Base-by-base conservation (phyloP, 2,797 vertebrate genomes). In the Triplophysa bombifrons region DNA sequence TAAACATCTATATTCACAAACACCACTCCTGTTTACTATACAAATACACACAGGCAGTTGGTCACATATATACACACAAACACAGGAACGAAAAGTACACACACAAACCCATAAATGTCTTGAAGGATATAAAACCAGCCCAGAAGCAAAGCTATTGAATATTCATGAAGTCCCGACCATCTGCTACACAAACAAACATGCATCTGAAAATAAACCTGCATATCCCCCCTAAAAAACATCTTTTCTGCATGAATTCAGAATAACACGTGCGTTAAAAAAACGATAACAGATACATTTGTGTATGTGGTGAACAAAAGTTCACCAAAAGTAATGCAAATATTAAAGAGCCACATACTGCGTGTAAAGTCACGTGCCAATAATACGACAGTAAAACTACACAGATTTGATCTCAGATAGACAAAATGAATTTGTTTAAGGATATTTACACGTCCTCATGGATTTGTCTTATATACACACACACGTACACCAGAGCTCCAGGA, bases 181-280 rank as follows among this genome's bases (percentile, higher is more conserved):
- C 75, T 72, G 53, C 56, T 78, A 67, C 55, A 56, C 73, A 68
- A 82, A 80, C 60, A 84, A 82, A 80, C 60, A 84, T 50, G 64
- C 8, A 72, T 64, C 76, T 78, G 72, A 70, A 44, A 76, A 84
- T 80, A 27, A 55, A 50, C 19, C 4, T 34, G 4, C 14, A 19
- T 13, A 46, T 46, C 30, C 30, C 30, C 30, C 4, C 4, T 13
- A 46, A 13, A 50, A 46, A 13, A 46, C 44, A 46, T 46, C 0
- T 46, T 46, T 46, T 38, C 7, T 38, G 34, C 34, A 7, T 7
- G 7, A 46, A 11, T 46, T 46, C 44, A 46, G 44, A 46, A 46
- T 2, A 46, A 46, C 34, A 7, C 4, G 34, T 1, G 34, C 5
- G 34, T 34, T 34, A 34, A 7, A 34, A 5, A 6, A 34, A 34